phyloP scores from a whole-genome alignment of 2,113 vertebrate species.

The Percopsis transmontana region DNA sequence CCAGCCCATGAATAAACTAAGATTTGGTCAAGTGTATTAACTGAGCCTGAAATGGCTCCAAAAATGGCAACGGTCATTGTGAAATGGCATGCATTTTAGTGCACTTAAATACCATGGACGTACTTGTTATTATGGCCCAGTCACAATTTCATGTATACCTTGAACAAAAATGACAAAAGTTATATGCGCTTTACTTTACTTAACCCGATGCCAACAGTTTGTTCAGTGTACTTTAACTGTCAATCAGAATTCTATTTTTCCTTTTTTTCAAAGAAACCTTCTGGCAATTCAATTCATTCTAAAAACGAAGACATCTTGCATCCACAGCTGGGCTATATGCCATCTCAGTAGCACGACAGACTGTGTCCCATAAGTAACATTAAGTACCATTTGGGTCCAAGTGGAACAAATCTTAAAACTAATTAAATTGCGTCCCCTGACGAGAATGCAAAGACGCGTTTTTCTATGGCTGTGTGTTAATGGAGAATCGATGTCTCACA shows the following conservation, averaged over 20 bases:
- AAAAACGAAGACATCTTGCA: constrained; percentile 63
- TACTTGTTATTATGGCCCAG: no score
- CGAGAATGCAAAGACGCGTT: constrained; percentile 42
- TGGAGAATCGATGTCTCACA: constrained; percentile 66
- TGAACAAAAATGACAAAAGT: no score
- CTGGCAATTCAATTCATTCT: constrained; percentile 47
- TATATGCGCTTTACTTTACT: constrained; percentile 4
- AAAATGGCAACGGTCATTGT: no score
- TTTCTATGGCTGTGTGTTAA: constrained; percentile 42
- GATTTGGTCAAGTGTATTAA: no score
- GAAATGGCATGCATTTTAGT: no score
- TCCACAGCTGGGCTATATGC: constrained; percentile 62
- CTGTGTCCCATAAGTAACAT: constrained; percentile 65
- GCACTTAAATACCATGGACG: no score
- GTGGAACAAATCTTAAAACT: constrained; percentile 70
- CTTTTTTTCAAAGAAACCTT: constrained; percentile 39
- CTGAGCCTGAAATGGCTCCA: no score
- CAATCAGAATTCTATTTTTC: constrained; percentile 29
- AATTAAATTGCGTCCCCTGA: constrained; percentile 63
- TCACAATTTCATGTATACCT: no score
- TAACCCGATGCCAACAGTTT: constrained; percentile 10
- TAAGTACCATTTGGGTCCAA: constrained; percentile 69
- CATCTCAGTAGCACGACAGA: constrained; percentile 55
- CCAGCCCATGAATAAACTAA: no score
- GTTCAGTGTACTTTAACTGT: constrained; percentile 19